Conservation (phyloP, 2,113 vertebrate genomes). For the Antennarius striatus region DNA sequence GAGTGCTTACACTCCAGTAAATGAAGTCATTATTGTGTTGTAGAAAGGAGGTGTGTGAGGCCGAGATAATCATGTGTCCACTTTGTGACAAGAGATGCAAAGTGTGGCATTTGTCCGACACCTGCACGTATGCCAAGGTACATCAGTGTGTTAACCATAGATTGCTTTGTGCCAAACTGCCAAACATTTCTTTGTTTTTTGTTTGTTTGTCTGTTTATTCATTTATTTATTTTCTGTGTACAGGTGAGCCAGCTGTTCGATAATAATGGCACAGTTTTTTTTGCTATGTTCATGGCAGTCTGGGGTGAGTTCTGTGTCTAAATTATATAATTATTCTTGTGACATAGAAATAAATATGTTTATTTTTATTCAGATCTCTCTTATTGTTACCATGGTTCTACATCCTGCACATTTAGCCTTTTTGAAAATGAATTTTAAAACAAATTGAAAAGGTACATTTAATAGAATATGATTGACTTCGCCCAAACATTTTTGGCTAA, state of each 20-base stretch:
- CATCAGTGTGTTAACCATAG: background rate
- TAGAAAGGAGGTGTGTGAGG: slow-evolving; percentile 92
- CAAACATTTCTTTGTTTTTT: background rate
- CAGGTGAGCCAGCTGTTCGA: slow-evolving; percentile 93
- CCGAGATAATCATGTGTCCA: slow-evolving; percentile 87
- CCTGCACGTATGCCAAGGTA: slow-evolving; percentile 91
- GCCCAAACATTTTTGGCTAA: slow-evolving; percentile 1
- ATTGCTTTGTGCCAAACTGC: background rate
- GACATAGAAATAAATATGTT: background rate
- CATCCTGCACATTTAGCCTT: background rate
- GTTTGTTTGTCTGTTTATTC: background rate
- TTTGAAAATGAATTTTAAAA: background rate
- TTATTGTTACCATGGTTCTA: background rate
- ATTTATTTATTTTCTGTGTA: slow-evolving; percentile 4
- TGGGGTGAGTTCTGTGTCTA: slow-evolving; percentile 87
- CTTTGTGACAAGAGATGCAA: slow-evolving; percentile 85
- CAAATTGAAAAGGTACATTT: background rate
- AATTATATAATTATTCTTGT: background rate
- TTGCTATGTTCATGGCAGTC: slow-evolving; percentile 93
- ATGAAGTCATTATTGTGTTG: slow-evolving; percentile 26
- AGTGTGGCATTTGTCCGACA: slow-evolving; percentile 87
- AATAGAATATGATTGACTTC: background rate
- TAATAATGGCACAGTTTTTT: slow-evolving; percentile 89
- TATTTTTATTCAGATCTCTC: background rate
- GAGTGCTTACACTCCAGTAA: slow-evolving; percentile 34